Evolutionary conservation across 2,113 vertebrate genomes (phyloP), one percentile per base, ranked within the genome.

Genomic region (Spea bombifrons): DNA sequence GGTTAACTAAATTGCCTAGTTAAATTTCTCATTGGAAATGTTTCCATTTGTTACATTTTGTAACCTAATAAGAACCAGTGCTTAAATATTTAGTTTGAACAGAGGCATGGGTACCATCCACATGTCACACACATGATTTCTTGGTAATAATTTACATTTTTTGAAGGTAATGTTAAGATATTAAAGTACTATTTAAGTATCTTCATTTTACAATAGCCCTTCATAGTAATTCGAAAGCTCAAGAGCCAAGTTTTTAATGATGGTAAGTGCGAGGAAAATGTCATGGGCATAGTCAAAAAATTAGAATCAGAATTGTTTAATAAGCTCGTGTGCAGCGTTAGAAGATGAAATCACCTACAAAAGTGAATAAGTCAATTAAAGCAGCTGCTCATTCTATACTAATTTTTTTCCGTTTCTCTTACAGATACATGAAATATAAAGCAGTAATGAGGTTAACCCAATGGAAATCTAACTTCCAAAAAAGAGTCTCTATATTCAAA

Each of bases 241-340:
- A 80, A 80, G 78, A 80, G 78, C 78, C 78, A 80, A 80, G 78
- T 80, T 80, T 80, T 74, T 80, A 80, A 80, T 74, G 71, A 80
- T 71, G 59, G 78, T 74, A 74, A 80, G 78, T 74, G 78, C 44
- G 55, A 80, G 71, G 78, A 71, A 80, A 80, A 80, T 80, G 78
- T 80, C 78, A 80, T 80, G 78, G 78, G 78, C 71, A 80, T 80
- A 80, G 71, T 80, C 71, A 74, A 79, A 71, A 80, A 80, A 80
- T 80, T 80, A 80, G 71, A 74, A 68, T 59, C 45, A 50, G 65
- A 74, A 74, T 80, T 80, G 71, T 80, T 74, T 80, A 80, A 80
- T 80, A 80, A 80, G 78, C 78, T 68, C 50, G 16, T 72, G 78
- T 80, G 71, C 66, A 43, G 65, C 66, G 70, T 66, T 66, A 73